Evolutionary conservation across 2,888 invertebrate genomes (phyloP).

Genomic region (Pachydiplax longipennis): DNA sequence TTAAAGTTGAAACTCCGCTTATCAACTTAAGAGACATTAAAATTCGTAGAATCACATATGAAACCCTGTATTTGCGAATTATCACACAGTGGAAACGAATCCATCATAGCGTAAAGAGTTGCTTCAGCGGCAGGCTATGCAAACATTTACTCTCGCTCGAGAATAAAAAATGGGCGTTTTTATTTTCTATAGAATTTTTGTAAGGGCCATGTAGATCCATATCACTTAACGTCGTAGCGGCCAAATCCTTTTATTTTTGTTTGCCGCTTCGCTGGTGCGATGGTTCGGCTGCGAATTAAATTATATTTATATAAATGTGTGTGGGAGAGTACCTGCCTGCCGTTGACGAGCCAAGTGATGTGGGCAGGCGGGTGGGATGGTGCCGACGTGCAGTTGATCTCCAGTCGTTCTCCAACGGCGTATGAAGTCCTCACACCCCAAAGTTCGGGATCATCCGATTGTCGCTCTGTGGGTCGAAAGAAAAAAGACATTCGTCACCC

Average conservation of each 20-base stretch:
- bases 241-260: not conserved
- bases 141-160: no score
- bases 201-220: no score
- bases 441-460: slow-evolving; percentile 73
- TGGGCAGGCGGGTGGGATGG: slow-evolving; percentile 76
- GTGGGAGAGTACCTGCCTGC: slow-evolving; percentile 66
- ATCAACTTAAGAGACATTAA: no score
- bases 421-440: slow-evolving; percentile 74
- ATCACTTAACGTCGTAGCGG: not conserved
- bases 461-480: slow-evolving; percentile 64
- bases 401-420: slow-evolving; percentile 71
- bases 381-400: slow-evolving; percentile 78
- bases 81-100: no score
- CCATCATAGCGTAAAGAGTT: no score
- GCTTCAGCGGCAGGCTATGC: no score
- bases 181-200: no score
- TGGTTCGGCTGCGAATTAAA: not conserved
- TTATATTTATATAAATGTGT: not conserved
- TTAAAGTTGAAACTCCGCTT: no score
- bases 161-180: no score
- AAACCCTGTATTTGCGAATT: no score
- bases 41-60: no score
- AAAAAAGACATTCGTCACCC: not conserved
- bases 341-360: slow-evolving; percentile 81
- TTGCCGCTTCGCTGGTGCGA: not conserved